A percentile compares a stretch with the other conserved stretches of the same genome.
These are phyloP conservation scores for Myxocyprinus asiaticus DNA, from an alignment of 2,113 vertebrate species.

Conservation along the genomic window DNA sequence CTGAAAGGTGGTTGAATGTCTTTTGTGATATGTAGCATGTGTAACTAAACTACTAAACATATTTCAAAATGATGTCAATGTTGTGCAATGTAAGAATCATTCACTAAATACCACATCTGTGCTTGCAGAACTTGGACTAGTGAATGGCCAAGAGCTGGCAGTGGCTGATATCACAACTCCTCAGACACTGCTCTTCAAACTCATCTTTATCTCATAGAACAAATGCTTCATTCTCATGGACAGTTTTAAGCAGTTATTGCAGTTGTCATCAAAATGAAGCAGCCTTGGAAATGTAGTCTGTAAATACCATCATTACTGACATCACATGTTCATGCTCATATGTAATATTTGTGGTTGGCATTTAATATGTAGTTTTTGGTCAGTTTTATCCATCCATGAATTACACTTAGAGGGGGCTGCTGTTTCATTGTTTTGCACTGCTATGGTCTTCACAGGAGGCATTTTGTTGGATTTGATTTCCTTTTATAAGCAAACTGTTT, in stretches of 20 bases:
- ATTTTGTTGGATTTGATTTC: conserved; percentile 7
- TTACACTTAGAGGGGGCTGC: not conserved
- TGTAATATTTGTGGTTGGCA: not conserved
- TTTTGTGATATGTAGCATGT: not conserved
- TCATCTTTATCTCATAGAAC: conserved; percentile 86
- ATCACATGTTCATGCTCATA: not conserved
- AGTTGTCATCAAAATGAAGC: conserved; percentile 4
- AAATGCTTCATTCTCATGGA: conserved; percentile 2
- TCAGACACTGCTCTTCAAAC: conserved; percentile 92
- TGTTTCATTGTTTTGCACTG: conserved; percentile 12
- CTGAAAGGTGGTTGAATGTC: conserved; percentile 79
- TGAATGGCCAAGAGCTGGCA: conserved; percentile 89
- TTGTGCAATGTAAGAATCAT: not conserved
- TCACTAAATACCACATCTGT: conserved; percentile 45
- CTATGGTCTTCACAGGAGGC: not conserved
- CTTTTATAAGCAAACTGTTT: conserved; percentile 7
- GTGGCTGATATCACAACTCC: conserved; percentile 93
- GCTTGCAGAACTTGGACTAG: conserved; percentile 84
- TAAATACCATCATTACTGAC: not conserved
- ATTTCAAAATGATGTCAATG: not conserved
- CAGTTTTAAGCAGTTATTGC: not conserved
- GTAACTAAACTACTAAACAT: not conserved
- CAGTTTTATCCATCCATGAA: conserved; percentile 2
- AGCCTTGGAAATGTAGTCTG: not conserved
- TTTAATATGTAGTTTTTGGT: not conserved